Evolutionary conservation across 2,888 invertebrate genomes (phyloP).

Genomic region (Meteorus colon): DNA sequence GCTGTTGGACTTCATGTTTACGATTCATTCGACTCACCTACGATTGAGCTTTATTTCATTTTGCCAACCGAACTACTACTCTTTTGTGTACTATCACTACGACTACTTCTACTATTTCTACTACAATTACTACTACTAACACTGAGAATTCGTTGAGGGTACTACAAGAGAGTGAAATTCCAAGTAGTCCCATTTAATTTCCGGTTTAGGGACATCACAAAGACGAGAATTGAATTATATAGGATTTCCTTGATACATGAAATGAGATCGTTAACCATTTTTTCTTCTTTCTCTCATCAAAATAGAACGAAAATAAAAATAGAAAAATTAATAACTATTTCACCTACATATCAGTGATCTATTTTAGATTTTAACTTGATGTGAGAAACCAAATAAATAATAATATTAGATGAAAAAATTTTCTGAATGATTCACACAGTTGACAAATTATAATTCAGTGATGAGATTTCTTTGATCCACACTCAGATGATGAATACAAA

Average conservation of each 20-base stretch:
- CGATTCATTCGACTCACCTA: conserved; percentile 64
- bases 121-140: background rate
- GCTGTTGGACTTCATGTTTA: conserved; percentile 68
- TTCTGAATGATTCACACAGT: background rate
- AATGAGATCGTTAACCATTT: background rate
- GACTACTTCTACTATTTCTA: background rate
- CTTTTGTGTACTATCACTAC: background rate
- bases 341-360: too few species aligned
- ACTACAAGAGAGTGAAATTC: background rate
- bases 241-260: background rate
- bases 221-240: background rate
- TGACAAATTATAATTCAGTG: background rate
- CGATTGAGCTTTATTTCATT: conserved; percentile 65
- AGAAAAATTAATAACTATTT: background rate
- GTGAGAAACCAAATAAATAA: too few species aligned
- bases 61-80: conserved; percentile 34
- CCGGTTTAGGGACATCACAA: conserved; percentile 6
- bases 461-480: background rate
- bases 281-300: background rate
- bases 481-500: too few species aligned
- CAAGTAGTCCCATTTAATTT: conserved; percentile 20
- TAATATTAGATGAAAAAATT: too few species aligned
- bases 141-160: conserved; percentile 5
- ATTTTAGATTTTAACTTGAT: too few species aligned
- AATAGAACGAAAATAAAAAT: background rate